Evolutionary conservation across 2,888 invertebrate species (phyloP), one percentile per base, ranked within the genome.

Genomic region (Bedellia somnulentella): DNA sequence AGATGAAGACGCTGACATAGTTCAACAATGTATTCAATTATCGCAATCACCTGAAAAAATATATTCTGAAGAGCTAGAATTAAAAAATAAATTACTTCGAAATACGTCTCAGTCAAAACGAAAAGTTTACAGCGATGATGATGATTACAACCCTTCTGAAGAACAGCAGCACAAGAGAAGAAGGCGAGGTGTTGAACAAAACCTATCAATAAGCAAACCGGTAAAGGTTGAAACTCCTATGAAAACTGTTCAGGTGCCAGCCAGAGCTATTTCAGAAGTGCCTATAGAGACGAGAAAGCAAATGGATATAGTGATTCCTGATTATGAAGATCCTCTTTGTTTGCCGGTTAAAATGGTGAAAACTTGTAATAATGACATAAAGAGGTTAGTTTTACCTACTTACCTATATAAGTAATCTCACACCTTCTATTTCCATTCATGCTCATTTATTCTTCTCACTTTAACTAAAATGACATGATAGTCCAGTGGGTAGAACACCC

Each of bases 1-100:
- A n/a, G 75, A 75, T 35, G 75, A 75, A 42, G 73, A 75, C 29
- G 73, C 59, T 3, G 71, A 71, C 10, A 54, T 73, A 2, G 63
- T 75, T 3, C 62, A 67, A 35, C 63, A 67, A 40, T 73, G 59
- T 35, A 60, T 73, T 1, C 18, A 3, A 3, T 5, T 6, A 9
- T 21, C 6, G n/a, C 8, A 2, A n/a, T 16, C 13, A 15, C 15
- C n/a, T 9, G n/a, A 15, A 6, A 10, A 4, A 6, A 58, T 12
- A 43, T 60, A 1, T 45, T 58, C 1, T 57, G 61, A 35, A 44
- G 57, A n/a, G 35, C 36, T 29, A 5, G 6, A 16, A 40, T 37
- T 3, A 24, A 14, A 49, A 44, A 30, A 45, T 43, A 11, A 53
- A 49, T 37, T 46, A 41, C 24, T 53, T 43, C 31, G 48, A 46